These are phyloP conservation scores for Zosterops borbonicus DNA, from an alignment of 2,113 vertebrate species.

Conservation along the genomic window DNA sequence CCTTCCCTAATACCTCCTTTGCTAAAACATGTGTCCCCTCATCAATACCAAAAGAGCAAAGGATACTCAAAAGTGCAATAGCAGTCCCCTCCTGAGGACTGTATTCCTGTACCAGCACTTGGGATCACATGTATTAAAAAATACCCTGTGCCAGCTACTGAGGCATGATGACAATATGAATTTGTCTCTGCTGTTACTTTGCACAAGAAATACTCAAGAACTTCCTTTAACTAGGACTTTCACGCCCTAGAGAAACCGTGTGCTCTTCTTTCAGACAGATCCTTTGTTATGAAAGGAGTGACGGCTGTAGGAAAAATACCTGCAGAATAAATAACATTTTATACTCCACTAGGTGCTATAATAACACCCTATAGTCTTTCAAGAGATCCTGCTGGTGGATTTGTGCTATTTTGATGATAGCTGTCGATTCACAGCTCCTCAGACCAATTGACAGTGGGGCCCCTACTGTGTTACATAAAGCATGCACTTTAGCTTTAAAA, in stretches of 20 bases:
- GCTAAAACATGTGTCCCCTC: not conserved
- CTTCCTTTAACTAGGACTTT: not conserved
- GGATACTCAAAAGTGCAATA: not conserved
- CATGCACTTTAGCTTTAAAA: slow-evolving; percentile 57
- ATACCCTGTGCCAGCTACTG: accelerated
- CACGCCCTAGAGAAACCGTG: not conserved
- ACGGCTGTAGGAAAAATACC: not conserved
- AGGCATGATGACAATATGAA: not conserved
- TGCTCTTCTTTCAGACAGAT: not conserved
- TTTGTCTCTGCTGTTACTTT: not conserved
- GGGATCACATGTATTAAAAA: not conserved
- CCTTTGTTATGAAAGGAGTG: not conserved
- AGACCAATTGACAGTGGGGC: slow-evolving; percentile 5
- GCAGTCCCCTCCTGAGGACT: not conserved
- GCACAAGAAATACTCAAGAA: not conserved
- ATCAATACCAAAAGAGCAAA: not conserved
- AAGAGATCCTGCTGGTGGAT: slow-evolving; percentile 37
- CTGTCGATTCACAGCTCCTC: slow-evolving; percentile 13
- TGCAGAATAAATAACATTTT: slow-evolving; percentile 29
- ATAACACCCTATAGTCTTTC: slow-evolving; percentile 25
- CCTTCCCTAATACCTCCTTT: not conserved
- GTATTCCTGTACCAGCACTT: not conserved
- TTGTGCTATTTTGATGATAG: slow-evolving; percentile 57
- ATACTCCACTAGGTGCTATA: slow-evolving; percentile 42
- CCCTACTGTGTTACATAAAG: slow-evolving; percentile 37